These are phyloP conservation scores for Digitonthophagus gazella DNA, from an alignment of 2,888 invertebrate species.

Conservation along the genomic window DNA sequence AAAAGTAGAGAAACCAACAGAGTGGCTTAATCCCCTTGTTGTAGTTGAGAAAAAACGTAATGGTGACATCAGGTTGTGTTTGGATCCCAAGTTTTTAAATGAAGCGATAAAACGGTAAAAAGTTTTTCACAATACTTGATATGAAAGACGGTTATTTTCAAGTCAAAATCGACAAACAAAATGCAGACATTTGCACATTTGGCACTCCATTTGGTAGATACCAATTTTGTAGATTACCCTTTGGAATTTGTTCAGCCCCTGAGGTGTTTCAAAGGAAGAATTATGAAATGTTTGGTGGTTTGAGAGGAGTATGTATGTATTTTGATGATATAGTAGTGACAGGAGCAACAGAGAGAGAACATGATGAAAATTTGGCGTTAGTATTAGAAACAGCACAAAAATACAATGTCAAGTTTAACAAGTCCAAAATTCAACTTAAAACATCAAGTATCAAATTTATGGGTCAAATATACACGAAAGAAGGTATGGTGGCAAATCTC, in stretches of 20 bases:
- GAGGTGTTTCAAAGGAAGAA: constrained; percentile 41
- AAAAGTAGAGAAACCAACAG: background rate
- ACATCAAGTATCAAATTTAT: constrained; percentile 36
- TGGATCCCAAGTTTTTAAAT: constrained; percentile 17
- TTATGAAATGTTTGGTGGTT: constrained; percentile 40
- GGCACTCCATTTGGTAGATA: constrained; percentile 40
- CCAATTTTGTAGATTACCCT: constrained; percentile 29
- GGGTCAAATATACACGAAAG: constrained; percentile 31
- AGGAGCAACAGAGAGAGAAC: constrained; percentile 30
- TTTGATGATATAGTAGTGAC: constrained; percentile 38
- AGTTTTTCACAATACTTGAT: constrained; percentile 35
- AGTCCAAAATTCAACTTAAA: constrained; percentile 36
- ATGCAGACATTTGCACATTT: constrained; percentile 36
- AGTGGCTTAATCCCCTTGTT: constrained; percentile 9
- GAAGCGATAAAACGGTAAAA: constrained; percentile 26
- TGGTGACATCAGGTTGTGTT: constrained; percentile 17
- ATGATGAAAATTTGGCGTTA: constrained; percentile 34
- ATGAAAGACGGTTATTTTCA: constrained; percentile 42
- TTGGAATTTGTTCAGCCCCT: constrained; percentile 32
- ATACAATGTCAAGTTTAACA: constrained; percentile 39
- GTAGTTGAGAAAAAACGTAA: constrained; percentile 17
- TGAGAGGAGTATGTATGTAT: constrained; percentile 38
- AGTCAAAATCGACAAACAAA: constrained; percentile 34
- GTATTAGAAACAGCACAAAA: constrained; percentile 29
- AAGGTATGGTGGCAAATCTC: constrained; percentile 31